phyloP scores from a whole-genome alignment of 2,888 invertebrate species.

The Poecilus cupreus region DNA sequence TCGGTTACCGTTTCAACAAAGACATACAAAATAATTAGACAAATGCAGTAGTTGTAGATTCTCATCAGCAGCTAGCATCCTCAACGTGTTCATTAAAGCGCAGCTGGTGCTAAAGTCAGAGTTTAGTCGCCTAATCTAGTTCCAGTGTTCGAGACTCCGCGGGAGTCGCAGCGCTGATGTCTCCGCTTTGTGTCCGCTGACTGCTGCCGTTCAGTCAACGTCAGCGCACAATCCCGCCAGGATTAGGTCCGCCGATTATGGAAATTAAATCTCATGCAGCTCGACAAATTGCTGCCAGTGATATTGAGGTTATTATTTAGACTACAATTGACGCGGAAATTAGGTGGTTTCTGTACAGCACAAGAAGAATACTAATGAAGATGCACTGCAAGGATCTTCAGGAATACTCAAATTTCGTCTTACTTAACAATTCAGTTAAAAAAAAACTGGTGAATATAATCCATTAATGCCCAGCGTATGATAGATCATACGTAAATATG shows the following conservation, averaged over 20 bases:
- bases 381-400: too few species aligned
- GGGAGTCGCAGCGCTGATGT: slow-evolving; percentile 10
- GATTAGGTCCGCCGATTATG: slow-evolving; percentile 5
- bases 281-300: not conserved
- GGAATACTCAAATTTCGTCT: too few species aligned
- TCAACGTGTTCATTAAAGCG: slow-evolving; percentile 6
- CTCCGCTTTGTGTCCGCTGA: slow-evolving; percentile 8
- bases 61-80: not conserved
- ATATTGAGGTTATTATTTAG: not conserved
- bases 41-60: too few species aligned
- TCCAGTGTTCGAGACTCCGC: slow-evolving; percentile 11
- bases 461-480: too few species aligned
- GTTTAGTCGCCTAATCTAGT: slow-evolving; percentile 32
- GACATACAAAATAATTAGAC: too few species aligned
- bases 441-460: too few species aligned
- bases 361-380: not conserved
- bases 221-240: not conserved
- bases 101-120: slow-evolving; percentile 27
- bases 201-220: slow-evolving; percentile 15
- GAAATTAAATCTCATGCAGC: slow-evolving; percentile 31
- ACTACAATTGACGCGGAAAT: not conserved
- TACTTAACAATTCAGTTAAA: too few species aligned
- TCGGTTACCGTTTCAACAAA: too few species aligned
- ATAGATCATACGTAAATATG: too few species aligned
- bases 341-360: not conserved